Evolutionary conservation across 2,888 invertebrate species (phyloP), one percentile per base, ranked within the genome.

Genomic region (Drosophila anceps): DNA sequence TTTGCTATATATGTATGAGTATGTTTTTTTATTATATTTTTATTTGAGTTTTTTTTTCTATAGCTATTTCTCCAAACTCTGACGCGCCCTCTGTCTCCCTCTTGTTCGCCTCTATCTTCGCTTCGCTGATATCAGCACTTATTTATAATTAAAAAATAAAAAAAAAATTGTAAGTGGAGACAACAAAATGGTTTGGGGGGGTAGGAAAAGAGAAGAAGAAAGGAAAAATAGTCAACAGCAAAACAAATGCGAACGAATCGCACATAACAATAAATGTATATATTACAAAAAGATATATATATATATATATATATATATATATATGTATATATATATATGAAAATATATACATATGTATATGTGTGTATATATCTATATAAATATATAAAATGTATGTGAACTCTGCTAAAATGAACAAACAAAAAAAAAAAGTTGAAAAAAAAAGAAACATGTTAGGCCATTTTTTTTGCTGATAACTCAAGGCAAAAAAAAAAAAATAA

Each of bases 101-200:
- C 53, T 12, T 24, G 9, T 13, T 12, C 24, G 12, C 41, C 18
- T 24, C 41, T 43, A 10, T 20, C 8, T 15, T 6, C 20, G 18
- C 48, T 35, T 31, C 55, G 27, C 37, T 71, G 69, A 68, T 74
- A 71, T 71, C 69, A 74, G 58, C 73, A 57, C 46, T 53, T 68
- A 72, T 84, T 84, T 84, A 73, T 84, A 79, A 82, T 82, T 84
- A 73, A 75, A 79, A 62, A 57, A 51, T 6, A 18, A 29, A 7
- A 24, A 29, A 13, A 31, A n/a, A 50, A 13, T 48, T 65, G 73
- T 73, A 82, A 69, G 69, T 51, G 68, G 53, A 63, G 60, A 63
- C 54, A 76, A 53, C 15, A 82, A 60, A 76, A 70, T 60, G 59
- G 31, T 4, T 3, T 57, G 63, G 64, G 60, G 43, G 39, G 27